These are phyloP conservation scores for Neosilurus hyrtlii DNA, from an alignment of 2,797 vertebrate species.

Conservation along the genomic window DNA sequence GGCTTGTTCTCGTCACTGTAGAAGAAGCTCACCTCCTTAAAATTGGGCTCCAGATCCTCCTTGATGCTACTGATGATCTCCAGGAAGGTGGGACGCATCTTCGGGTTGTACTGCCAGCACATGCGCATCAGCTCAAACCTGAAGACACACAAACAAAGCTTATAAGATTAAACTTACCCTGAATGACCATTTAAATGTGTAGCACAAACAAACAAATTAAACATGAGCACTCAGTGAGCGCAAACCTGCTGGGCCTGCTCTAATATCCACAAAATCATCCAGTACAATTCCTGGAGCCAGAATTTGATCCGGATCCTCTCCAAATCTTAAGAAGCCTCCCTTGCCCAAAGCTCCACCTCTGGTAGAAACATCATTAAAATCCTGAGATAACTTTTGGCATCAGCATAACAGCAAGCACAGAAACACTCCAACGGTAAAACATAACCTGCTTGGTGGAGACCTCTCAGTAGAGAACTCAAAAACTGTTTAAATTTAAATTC, in stretches of 20 bases:
- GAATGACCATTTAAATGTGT: background rate
- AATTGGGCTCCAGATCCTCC: conserved; percentile 87
- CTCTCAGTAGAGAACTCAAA: background rate
- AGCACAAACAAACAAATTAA: background rate
- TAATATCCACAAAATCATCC: too few relatives aligned
- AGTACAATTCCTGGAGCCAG: too few relatives aligned
- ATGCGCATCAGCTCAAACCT: conserved; percentile 97
- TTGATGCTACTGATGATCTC: conserved; percentile 94
- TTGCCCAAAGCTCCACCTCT: too few relatives aligned
- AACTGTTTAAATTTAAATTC: background rate
- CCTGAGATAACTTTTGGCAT: too few relatives aligned
- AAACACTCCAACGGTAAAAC: too few relatives aligned
- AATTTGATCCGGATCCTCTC: too few relatives aligned
- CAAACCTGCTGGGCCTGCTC: too few relatives aligned
- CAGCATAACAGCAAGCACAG: too few relatives aligned
- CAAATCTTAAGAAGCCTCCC: too few relatives aligned
- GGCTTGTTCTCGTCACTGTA: conserved; percentile 95
- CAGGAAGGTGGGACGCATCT: conserved; percentile 93
- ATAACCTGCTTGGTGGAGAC: too few relatives aligned
- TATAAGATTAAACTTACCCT: background rate
- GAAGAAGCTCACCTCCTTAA: conserved; percentile 92
- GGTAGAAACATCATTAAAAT: too few relatives aligned
- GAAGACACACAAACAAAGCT: background rate
- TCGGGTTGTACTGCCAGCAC: conserved; percentile 99
- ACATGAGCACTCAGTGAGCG: background rate